Evolutionary conservation across 2,113 vertebrate genomes (phyloP), one percentile per base, ranked within the genome.

Genomic region (Xiphophorus couchianus): DNA sequence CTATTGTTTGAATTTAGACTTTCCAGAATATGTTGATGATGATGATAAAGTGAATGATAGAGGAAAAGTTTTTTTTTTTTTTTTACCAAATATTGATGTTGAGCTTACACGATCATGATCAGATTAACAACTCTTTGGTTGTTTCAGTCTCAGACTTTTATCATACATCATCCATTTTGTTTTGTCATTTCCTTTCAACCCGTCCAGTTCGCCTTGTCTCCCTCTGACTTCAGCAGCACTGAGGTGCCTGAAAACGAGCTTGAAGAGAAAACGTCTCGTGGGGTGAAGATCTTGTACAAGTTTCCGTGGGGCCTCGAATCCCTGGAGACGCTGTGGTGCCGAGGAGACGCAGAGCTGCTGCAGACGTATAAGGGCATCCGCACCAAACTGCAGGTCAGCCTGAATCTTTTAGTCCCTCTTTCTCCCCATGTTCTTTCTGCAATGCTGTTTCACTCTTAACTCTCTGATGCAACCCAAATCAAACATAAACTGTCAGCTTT

Each of bases 231-330:
- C 92, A 95, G 92, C 89, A 94, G 94, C 83, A 91, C 86, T 2
- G 95, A 97, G 12, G 91, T 96, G 71, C 82, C 93, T 28, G 94
- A 94, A 83, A 78, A 88, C 13, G 90, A 94, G 31, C 79, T 91
- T 0, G 70, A 73, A 35, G 90, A 88, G 63, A 76, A 84, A 1
- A 93, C 93, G 3, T 92, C 94, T 25, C 95, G 90, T 80, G 96
- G 95, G n/a, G 93, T 94, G 80, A 87, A 87, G 73, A 92, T 99
- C 65, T 84, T 92, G 28, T 99, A 97, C 85, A 86, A 33, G 13
- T 99, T 99, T 86, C 97, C 97, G 0, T 98, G 97, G 97, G 98
- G 98, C 14, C 92, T 83, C 48, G 95, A 98, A 91, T 80, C 94
- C 4, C 76, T 99, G 89, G 98, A 99, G 93, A 96, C 94, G 0